Conservation (phyloP, 2,888 invertebrate genomes). For the Brachypalpus laphriformis region DNA sequence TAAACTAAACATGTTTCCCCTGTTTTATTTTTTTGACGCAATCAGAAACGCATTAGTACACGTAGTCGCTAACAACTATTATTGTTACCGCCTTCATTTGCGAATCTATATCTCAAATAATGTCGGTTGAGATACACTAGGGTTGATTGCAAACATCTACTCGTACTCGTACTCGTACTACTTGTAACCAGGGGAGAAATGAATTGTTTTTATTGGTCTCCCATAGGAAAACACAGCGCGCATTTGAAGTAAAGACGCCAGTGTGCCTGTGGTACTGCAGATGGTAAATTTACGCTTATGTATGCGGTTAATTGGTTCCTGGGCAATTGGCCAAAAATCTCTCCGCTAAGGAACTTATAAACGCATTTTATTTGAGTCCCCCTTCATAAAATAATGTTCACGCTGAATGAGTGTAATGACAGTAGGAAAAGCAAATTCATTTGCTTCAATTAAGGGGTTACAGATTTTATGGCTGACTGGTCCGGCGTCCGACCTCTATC, state of each 20-base stretch:
- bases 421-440: conserved; percentile 69
- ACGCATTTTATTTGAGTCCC: conserved; percentile 54
- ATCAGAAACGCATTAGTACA: conserved; percentile 68
- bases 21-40: conserved; percentile 39
- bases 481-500: background rate
- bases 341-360: conserved; percentile 59
- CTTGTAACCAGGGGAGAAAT: conserved; percentile 50
- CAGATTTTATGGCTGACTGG: conserved; percentile 57
- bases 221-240: conserved; percentile 57
- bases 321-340: conserved; percentile 66
- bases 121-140: conserved; percentile 37
- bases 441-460: conserved; percentile 68
- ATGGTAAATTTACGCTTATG: conserved; percentile 61
- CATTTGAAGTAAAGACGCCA: conserved; percentile 53
- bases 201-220: conserved; percentile 70
- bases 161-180: too few relatives aligned
- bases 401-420: conserved; percentile 57
- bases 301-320: conserved; percentile 66
- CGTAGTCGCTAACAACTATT: conserved; percentile 70
- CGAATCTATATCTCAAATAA: conserved; percentile 55
- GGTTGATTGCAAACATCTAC: conserved; percentile 64
- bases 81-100: conserved; percentile 67
- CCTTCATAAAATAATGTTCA: conserved; percentile 29
- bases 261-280: conserved; percentile 54
- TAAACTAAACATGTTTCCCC: conserved; percentile 60